Conservation (phyloP, 2,888 invertebrate species). For the Drosophila ezoana region DNA sequence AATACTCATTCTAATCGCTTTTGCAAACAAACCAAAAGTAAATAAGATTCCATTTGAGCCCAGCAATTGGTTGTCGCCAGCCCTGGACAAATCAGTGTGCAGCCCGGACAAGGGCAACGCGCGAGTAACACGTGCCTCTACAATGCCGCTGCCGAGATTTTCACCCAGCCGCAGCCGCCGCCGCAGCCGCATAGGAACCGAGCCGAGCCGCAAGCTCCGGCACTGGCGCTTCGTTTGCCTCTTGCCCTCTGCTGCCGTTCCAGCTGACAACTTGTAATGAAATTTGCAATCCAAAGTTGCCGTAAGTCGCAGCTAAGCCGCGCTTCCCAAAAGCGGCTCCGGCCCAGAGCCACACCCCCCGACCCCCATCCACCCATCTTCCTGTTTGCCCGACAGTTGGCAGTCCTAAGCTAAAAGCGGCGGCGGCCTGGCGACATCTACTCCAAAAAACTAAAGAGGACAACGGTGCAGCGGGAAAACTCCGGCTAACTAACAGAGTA, state of each 20-base stretch:
- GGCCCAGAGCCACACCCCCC: background rate
- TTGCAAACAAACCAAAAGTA: no score
- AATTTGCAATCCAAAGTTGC: conserved; percentile 66
- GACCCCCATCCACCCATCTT: background rate
- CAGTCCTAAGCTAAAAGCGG: conserved; percentile 36
- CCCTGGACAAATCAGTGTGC: conserved; percentile 36
- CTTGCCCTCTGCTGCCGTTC: conserved; percentile 3
- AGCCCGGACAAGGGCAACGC: conserved; percentile 13
- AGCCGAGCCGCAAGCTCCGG: conserved; percentile 8
- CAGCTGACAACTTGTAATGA: conserved; percentile 57
- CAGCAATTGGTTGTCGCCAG: conserved; percentile 13
- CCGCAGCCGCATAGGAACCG: conserved; percentile 20
- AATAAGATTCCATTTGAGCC: no score
- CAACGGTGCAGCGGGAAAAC: conserved; percentile 2
- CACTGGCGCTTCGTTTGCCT: background rate
- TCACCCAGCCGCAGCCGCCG: conserved; percentile 15
- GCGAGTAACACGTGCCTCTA: conserved; percentile 52
- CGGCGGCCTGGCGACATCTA: conserved; percentile 2
- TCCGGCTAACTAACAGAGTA: conserved; percentile 52
- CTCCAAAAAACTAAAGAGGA: conserved; percentile 1
- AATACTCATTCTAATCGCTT: no score
- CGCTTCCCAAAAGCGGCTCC: conserved; percentile 39
- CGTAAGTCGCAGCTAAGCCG: conserved; percentile 60
- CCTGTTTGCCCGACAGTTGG: conserved; percentile 17
- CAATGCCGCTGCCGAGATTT: conserved; percentile 7